Evolutionary conservation across 2,888 invertebrate species (phyloP).

Genomic region (Iselma pallidipennis): DNA sequence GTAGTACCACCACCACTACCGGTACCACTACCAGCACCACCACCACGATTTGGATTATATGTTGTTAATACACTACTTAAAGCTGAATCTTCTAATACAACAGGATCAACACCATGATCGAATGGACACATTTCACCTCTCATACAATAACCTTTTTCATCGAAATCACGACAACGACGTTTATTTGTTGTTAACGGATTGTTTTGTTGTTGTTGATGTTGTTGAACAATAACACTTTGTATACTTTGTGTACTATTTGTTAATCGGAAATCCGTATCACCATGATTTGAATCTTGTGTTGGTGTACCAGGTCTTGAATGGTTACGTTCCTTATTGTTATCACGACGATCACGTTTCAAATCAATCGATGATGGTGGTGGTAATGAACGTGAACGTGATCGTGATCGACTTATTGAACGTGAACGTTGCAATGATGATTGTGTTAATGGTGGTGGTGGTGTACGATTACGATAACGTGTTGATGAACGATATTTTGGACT

Average conservation of each 20-base stretch:
- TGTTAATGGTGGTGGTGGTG: constrained; percentile 34
- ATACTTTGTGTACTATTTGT: constrained; percentile 60
- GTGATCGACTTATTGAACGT: background rate
- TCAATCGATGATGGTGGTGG: constrained; percentile 49
- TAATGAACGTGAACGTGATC: constrained; percentile 56
- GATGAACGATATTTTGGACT: background rate
- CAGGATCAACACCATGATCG: constrained; percentile 96
- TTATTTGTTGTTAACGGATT: constrained; percentile 14
- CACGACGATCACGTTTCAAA: constrained; percentile 51
- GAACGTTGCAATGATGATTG: constrained; percentile 9
- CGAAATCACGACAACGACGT: constrained; percentile 67
- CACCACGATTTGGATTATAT: constrained; percentile 54
- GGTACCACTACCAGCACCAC: constrained; percentile 32
- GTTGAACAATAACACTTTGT: constrained; percentile 57
- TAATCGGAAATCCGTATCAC: constrained; percentile 60
- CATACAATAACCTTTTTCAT: constrained; percentile 80
- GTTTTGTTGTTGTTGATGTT: constrained; percentile 22
- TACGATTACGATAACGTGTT: constrained; percentile 32
- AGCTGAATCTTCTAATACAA: constrained; percentile 87
- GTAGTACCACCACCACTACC: background rate
- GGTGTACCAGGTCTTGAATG: constrained; percentile 57
- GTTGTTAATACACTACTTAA: constrained; percentile 59
- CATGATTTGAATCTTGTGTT: constrained; percentile 63
- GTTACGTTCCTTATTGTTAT: constrained; percentile 50
- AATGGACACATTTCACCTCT: constrained; percentile 95